phyloP scores from a whole-genome alignment of 2,888 invertebrate species.

The Nephrotoma flavescens region DNA sequence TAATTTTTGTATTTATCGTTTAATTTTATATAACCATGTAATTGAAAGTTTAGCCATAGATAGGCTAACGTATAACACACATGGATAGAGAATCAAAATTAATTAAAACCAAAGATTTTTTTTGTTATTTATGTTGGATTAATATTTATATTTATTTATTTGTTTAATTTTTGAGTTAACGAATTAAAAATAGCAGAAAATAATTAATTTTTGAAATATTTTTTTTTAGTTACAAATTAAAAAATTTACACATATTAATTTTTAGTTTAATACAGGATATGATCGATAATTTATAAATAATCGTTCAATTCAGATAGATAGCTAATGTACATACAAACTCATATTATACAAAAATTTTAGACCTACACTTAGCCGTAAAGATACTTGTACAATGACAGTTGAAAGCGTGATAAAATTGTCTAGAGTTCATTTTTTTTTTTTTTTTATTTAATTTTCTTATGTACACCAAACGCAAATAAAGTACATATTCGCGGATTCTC shows the following conservation, averaged over 20 bases:
- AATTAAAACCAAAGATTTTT: background rate
- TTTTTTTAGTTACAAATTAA: conserved; percentile 1
- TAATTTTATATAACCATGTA: conserved; percentile 9
- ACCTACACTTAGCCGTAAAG: background rate
- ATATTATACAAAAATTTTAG: background rate
- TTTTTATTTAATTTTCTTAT: background rate
- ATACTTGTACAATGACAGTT: background rate
- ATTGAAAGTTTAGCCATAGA: conserved; percentile 11
- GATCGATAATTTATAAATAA: background rate
- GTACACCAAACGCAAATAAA: too few species aligned
- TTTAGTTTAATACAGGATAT: background rate
- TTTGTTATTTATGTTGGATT: conserved; percentile 4
- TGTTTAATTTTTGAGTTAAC: background rate
- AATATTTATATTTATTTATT: background rate
- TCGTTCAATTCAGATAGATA: background rate
- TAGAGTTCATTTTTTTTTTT: background rate
- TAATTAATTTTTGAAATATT: background rate
- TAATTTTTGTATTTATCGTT: background rate
- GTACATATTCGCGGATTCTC: background rate
- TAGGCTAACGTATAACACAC: conserved; percentile 10
- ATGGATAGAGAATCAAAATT: conserved; percentile 6
- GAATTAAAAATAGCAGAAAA: background rate
- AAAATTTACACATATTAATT: background rate
- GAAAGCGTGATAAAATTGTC: background rate
- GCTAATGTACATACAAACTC: background rate